These are phyloP conservation scores for Cydia splendana DNA, from an alignment of 1,140 invertebrate species.

Conservation along the genomic window DNA sequence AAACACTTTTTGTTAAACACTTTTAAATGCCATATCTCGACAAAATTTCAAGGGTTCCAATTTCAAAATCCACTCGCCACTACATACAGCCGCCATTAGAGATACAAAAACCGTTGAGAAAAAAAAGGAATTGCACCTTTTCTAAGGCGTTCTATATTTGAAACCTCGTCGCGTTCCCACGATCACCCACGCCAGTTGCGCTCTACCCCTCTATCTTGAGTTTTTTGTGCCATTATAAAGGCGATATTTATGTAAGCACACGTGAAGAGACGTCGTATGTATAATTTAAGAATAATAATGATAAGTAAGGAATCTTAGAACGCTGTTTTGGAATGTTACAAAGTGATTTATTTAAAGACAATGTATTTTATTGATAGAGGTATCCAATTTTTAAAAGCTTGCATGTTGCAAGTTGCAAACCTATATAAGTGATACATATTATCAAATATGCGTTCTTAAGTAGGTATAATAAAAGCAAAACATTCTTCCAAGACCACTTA, in stretches of 20 bases:
- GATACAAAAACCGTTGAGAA: constrained; percentile 58
- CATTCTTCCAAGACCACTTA: constrained; percentile 68
- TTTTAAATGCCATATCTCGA: constrained; percentile 36
- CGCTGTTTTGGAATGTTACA: neutral
- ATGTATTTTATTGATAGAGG: constrained; percentile 29
- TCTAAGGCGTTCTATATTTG: constrained; percentile 75
- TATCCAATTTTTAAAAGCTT: neutral
- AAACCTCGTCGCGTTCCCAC: constrained; percentile 75
- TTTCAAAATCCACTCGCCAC: constrained; percentile 56
- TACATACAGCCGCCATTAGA: constrained; percentile 51
- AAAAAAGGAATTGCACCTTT: constrained; percentile 77
- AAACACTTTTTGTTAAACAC: constrained; percentile 37
- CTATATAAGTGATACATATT: neutral
- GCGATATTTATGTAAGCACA: constrained; percentile 53
- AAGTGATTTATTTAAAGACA: constrained; percentile 43
- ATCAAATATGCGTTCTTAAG: neutral
- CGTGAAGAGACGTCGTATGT: constrained; percentile 38
- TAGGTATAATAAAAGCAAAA: constrained; percentile 45
- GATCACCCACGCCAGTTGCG: constrained; percentile 76
- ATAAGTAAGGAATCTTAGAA: neutral
- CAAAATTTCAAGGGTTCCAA: constrained; percentile 48
- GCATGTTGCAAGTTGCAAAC: neutral
- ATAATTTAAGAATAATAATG: constrained; percentile 31
- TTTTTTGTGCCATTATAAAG: constrained; percentile 66
- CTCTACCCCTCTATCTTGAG: constrained; percentile 58